Evolutionary conservation across 2,888 invertebrate genomes (phyloP), one percentile per base, ranked within the genome.

Genomic region (Seladonia tumulorum): DNA sequence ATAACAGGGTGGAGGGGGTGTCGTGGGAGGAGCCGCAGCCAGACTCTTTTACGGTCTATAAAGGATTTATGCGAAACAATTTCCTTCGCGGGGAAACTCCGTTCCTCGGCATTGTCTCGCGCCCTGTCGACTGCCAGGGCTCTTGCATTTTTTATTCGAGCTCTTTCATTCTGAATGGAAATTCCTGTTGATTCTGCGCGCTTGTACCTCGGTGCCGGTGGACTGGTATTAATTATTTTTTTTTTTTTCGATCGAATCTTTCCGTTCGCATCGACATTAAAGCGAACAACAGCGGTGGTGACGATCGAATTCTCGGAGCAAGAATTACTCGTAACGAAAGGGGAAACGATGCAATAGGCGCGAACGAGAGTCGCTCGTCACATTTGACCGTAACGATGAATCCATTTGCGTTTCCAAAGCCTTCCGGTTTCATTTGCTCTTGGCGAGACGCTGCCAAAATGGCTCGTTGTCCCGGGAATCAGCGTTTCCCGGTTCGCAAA

Each of bases 61-160:
- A 92, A 93, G 87, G 90, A 93, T 93, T 92, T 91, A 92, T 89
- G 91, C 88, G 91, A 90, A 91, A 93, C 92, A 93, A 93, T 93
- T 92, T 91, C 83, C 89, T n/a, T 81, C 89, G 76, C 66, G 83
- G 83, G 66, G 71, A 79, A 66, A 35, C 53, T 49, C 22, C 35
- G 25, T 35, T 18, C 35, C 68, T 76, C 47, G 75, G 66, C 76
- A 79, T 86, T 86, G 81, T 85, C 82, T 76, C 57, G 18, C 66
- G 39, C 39, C 79, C 60, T 45, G 53, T 45, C 68, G 18, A 29
- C 63, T 72, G 14, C 45, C 35, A 12, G 14, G 22, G 45, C 25
- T n/a, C 10, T 5, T 71, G 22, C 35, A 39, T 45, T 45, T 81
- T 87, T 86, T 82, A 87, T 90, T 86, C 85, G 83, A 63, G 29